Percentiles rank a stretch among this genome's conserved stretches.
Conservation (phyloP, 1,140 invertebrate genomes). For the Drosophila punjabiensis region DNA sequence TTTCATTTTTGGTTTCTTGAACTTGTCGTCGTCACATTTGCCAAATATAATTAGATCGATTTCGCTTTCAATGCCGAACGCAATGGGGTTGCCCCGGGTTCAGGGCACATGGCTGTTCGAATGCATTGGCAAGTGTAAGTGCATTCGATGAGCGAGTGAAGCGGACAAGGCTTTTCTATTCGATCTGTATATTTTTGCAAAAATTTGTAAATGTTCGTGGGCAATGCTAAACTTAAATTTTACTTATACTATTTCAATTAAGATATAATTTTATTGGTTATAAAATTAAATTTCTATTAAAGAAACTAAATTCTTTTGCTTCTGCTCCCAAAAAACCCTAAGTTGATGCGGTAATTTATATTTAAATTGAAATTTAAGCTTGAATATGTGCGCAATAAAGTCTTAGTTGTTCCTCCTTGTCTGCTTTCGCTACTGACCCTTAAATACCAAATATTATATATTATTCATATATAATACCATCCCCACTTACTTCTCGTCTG, state of each 20-base stretch:
- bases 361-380: background rate
- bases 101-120: slow-evolving; percentile 22
- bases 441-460: background rate
- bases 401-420: background rate
- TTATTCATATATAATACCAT: background rate
- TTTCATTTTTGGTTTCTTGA: slow-evolving; percentile 40
- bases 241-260: background rate
- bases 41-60: slow-evolving; percentile 48
- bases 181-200: slow-evolving; percentile 10
- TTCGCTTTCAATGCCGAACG: slow-evolving; percentile 44
- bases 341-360: background rate
- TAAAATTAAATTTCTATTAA: background rate
- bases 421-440: background rate
- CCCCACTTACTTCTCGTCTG: slow-evolving; percentile 92
- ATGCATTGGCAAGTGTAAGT: slow-evolving; percentile 26
- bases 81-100: slow-evolving; percentile 31
- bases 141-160: slow-evolving; percentile 24
- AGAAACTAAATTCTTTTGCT: background rate
- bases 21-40: slow-evolving; percentile 30
- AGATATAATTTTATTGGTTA: background rate
- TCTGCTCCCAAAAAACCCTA: background rate
- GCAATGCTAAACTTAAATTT: too few relatives aligned
- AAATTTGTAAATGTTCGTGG: background rate
- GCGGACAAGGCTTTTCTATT: slow-evolving; percentile 19
- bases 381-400: background rate